Percentiles rank a stretch among this genome's conserved stretches.
Conservation (phyloP, 2,888 invertebrate species). For the Junonia oenone region DNA sequence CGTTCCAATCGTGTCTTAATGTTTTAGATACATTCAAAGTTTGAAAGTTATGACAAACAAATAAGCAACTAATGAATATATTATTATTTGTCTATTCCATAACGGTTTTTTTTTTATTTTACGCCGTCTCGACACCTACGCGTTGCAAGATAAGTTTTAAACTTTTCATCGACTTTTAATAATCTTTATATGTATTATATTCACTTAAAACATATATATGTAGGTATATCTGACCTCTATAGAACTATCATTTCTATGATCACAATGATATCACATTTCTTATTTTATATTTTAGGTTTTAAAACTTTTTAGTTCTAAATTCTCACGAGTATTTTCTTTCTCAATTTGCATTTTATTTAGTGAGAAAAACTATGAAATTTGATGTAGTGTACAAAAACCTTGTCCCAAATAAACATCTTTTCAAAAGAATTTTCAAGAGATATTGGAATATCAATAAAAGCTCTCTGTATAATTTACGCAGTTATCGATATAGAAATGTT, state of each 20-base stretch:
- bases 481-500: background rate
- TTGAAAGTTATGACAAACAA: conserved; percentile 25
- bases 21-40: conserved; percentile 25
- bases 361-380: too few species aligned
- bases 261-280: too few species aligned
- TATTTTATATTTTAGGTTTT: too few species aligned
- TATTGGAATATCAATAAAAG: too few species aligned
- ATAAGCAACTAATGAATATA: conserved; percentile 30
- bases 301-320: too few species aligned
- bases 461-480: conserved; percentile 5
- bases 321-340: too few species aligned
- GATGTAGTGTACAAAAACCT: too few species aligned
- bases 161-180: conserved; percentile 17
- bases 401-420: too few species aligned
- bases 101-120: conserved; percentile 27
- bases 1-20: conserved; percentile 3
- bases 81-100: conserved; percentile 31
- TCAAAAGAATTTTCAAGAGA: background rate
- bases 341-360: too few species aligned
- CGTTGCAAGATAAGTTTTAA: conserved; percentile 14
- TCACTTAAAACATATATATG: too few species aligned
- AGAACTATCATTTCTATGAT: too few species aligned
- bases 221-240: too few species aligned
- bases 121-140: conserved; percentile 28
- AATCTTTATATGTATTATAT: conserved; percentile 8